Evolutionary conservation across 1,140 invertebrate species (phyloP), one percentile per base, ranked within the genome.

Genomic region (Meloidogyne hapla): DNA sequence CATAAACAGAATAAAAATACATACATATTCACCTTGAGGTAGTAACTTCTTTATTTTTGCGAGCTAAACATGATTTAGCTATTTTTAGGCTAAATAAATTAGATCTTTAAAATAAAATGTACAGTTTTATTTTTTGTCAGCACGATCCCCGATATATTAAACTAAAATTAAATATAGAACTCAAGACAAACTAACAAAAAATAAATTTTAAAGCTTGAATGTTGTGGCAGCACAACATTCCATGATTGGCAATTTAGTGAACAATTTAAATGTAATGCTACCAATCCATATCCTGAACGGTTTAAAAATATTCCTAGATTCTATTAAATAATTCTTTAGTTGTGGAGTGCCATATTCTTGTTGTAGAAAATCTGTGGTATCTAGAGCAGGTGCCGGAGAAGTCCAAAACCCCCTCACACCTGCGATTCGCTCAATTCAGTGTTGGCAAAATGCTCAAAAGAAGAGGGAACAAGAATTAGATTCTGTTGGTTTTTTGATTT

Each of bases 321-420:
- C 2, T 68, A 42, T 38, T 10, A 48, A 33, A 25, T 12, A 40
- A 2, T 38, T 69, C 21, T 13, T 38, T 25, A 70, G 69, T 63
- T 86, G 85, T 67, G 85, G 86, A 15, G 86, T 86, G 40, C 85
- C 85, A 18, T 86, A 83, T 73, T 83, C 81, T 23, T 86, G 85
- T 74, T 86, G 85, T 61, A 65, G 79, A 61, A 79, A 79, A 74
- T 79, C 81, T 25, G 84, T 86, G 2, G 76, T 85, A 15, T 81
- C 83, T 21, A 85, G 84, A 74, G 79, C 83, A n/a, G 66, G 56
- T 33, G 45, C 67, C 5, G 69, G 48, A 26, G 25, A 61, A 23
- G 63, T 38, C 1, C 61, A 23, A 77, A 82, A 82, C 77, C 79
- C 82, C 56, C 76, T 86, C 2, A 62, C 79, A 23, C 85, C 85